Evolutionary conservation across 2,113 vertebrate species (phyloP).

Genomic region (Pipra filicauda): DNA sequence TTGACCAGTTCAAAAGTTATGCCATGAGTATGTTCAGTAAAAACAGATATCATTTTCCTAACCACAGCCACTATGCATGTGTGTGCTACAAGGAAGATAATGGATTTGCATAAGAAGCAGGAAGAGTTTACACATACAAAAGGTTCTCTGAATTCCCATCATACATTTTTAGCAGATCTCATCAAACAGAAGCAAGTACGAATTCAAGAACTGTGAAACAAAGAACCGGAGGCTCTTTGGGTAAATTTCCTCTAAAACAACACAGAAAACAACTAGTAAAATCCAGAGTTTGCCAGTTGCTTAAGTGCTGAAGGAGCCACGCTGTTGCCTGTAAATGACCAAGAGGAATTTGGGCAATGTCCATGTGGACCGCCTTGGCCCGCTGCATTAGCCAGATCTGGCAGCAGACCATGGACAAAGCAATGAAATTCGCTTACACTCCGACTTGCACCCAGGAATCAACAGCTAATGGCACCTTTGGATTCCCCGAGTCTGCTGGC

Average conservation of each 20-base stretch:
- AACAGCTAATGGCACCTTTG: not conserved
- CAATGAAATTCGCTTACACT: fast-evolving
- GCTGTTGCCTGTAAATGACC: not conserved
- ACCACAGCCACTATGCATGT: not conserved
- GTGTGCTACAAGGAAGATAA: not conserved
- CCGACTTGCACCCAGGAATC: not conserved
- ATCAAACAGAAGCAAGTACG: not conserved
- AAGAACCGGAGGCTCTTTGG: not conserved
- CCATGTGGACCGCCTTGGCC: fast-evolving
- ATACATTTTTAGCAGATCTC: fast-evolving
- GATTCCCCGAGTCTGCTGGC: not conserved
- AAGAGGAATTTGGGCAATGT: not conserved
- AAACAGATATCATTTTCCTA: not conserved
- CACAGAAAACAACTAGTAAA: not conserved
- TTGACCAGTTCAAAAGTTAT: not conserved
- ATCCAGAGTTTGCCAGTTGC: not conserved
- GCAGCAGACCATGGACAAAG: not conserved
- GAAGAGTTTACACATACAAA: not conserved
- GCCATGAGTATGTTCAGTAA: not conserved
- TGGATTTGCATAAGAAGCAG: not conserved
- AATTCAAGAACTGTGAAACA: not conserved
- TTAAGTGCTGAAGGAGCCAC: not conserved
- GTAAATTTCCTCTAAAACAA: not conserved
- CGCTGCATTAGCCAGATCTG: not conserved
- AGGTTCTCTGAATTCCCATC: fast-evolving